These are phyloP conservation scores for Caenorhabditis drosophilae DNA, from an alignment of 2,888 invertebrate species.

Conservation along the genomic window DNA sequence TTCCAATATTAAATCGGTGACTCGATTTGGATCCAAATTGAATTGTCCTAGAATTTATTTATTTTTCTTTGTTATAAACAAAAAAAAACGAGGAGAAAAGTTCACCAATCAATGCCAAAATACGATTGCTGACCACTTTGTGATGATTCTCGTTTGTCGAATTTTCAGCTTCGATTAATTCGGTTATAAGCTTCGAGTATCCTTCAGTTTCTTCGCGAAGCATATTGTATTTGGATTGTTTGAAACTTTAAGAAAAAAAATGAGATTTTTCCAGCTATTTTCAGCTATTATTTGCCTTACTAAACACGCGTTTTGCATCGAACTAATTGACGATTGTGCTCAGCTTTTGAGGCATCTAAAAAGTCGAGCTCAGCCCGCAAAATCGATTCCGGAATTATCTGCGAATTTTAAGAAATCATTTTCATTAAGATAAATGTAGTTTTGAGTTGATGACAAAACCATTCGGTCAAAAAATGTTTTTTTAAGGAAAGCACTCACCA, in stretches of 20 bases:
- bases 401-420: constrained; percentile 3
- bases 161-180: constrained; percentile 50
- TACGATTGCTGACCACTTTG: constrained; percentile 35
- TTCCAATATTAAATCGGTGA: constrained; percentile 89
- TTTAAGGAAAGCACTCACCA: constrained; percentile 27
- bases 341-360: constrained; percentile 42
- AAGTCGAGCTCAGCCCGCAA: constrained; percentile 52
- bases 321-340: constrained; percentile 46
- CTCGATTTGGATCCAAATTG: constrained; percentile 90
- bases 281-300: constrained; percentile 33
- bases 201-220: constrained; percentile 99
- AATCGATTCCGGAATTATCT: constrained; percentile 60
- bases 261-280: background rate
- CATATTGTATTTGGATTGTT: constrained; percentile 97
- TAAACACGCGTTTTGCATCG: constrained; percentile 62
- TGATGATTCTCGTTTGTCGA: constrained; percentile 7
- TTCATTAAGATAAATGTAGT: too few relatives aligned
- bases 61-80: background rate
- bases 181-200: constrained; percentile 80
- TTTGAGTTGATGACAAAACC: too few relatives aligned
- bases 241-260: constrained; percentile 77
- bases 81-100: background rate
- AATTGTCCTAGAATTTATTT: constrained; percentile 93
- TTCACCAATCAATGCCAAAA: constrained; percentile 53
- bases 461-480: too few relatives aligned